These are phyloP conservation scores for Neoaliturus tenellus DNA, from an alignment of 2,888 invertebrate species.

Conservation along the genomic window DNA sequence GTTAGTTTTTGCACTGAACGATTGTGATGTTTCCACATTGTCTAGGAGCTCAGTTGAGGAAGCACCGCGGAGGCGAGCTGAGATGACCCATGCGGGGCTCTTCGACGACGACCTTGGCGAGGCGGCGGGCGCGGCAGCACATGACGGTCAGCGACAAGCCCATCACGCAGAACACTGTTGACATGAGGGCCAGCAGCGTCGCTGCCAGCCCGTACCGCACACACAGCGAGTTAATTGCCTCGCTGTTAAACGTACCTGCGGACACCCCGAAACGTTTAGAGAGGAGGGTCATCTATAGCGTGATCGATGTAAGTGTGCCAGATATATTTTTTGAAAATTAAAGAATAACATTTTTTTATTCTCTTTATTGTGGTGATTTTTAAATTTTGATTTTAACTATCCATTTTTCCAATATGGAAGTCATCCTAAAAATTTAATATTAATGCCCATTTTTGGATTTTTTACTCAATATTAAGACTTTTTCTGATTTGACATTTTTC, in stretches of 20 bases:
- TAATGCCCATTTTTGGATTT: too few species aligned
- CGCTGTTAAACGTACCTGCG: constrained; percentile 70
- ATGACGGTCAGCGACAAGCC: constrained; percentile 84
- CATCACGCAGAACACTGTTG: constrained; percentile 83
- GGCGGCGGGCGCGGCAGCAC: constrained; percentile 83
- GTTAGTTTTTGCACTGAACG: background rate
- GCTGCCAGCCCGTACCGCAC: constrained; percentile 78
- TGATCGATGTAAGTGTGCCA: too few species aligned
- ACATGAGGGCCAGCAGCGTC: constrained; percentile 81
- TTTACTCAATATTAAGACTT: too few species aligned
- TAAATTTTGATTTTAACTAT: too few species aligned
- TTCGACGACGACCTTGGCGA: constrained; percentile 72
- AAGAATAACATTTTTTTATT: too few species aligned
- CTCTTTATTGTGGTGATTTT: too few species aligned
- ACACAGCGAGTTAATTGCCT: constrained; percentile 79
- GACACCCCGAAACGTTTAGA: too few species aligned
- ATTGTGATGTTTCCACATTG: background rate
- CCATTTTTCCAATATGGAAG: too few species aligned
- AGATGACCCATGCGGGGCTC: constrained; percentile 46
- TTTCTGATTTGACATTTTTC: too few species aligned
- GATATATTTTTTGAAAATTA: too few species aligned
- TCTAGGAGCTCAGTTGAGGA: constrained; percentile 39
- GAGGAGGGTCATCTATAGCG: too few species aligned
- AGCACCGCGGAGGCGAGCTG: constrained; percentile 53
- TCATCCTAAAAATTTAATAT: too few species aligned